Percentiles rank a stretch among this genome's conserved stretches.
Evolutionary conservation across 2,888 invertebrate genomes (phyloP).

Genomic region (Agonopterix subpropinquella): DNA sequence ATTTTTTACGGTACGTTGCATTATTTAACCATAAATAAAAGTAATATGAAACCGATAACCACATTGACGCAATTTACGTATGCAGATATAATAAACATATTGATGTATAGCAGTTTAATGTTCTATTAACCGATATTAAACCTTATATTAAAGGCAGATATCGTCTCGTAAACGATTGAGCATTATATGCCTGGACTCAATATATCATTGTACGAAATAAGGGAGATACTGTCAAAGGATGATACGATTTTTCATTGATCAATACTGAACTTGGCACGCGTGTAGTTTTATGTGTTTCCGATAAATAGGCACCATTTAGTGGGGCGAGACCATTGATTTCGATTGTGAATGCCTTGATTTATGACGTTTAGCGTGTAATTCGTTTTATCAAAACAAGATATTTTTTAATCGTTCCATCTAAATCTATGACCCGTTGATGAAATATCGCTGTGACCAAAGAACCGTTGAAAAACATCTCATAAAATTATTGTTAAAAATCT

Average conservation of each 20-base stretch:
- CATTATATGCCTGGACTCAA: slow-evolving; percentile 30
- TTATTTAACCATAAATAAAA: background rate
- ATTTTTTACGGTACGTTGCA: no score
- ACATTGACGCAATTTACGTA: slow-evolving; percentile 32
- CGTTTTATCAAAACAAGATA: slow-evolving; percentile 42
- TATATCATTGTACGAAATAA: slow-evolving; percentile 54
- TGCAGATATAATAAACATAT: slow-evolving; percentile 47
- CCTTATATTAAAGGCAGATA: slow-evolving; percentile 22
- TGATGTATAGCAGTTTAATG: slow-evolving; percentile 57
- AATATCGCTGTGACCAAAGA: slow-evolving; percentile 20
- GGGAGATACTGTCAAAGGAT: slow-evolving; percentile 53
- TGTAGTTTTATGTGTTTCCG: slow-evolving; percentile 49
- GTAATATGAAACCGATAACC: slow-evolving; percentile 41
- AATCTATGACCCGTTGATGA: slow-evolving; percentile 41
- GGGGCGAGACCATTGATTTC: slow-evolving; percentile 54
- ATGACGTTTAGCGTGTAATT: slow-evolving; percentile 50
- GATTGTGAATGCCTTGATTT: slow-evolving; percentile 57
- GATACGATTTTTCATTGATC: slow-evolving; percentile 55
- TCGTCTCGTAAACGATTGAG: slow-evolving; percentile 18
- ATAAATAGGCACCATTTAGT: slow-evolving; percentile 59
- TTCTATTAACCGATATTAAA: slow-evolving; percentile 54
- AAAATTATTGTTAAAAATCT: no score
- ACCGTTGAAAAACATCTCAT: no score
- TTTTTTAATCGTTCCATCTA: slow-evolving; percentile 33
- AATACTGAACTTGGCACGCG: slow-evolving; percentile 55